Base-by-base conservation (phyloP, 2,113 vertebrate species). In the Pagrus major region DNA sequence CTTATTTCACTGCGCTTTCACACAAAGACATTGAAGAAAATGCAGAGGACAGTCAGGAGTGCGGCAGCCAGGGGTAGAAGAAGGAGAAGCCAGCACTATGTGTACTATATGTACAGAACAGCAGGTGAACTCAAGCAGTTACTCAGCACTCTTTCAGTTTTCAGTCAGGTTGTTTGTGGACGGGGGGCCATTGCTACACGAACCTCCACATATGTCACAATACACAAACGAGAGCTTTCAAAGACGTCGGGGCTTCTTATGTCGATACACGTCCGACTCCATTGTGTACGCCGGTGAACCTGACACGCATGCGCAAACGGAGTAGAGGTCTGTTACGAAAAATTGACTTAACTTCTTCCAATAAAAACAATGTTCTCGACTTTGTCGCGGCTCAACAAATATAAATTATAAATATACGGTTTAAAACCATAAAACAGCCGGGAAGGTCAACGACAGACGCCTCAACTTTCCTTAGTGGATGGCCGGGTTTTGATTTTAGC, bases 241-340 rank as follows among this genome's bases (percentile, higher is more conserved):
- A 20, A 47, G 0, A 8, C 42, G 66, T 29, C 37, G 2, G 8
- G 4, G 37, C 27, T 71, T 20, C 27, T 6, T 46, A 42, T 41
- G 37, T 52, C 54, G 33, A 46, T 61, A 15, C 1, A 75, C 47
- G 35, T 71, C 81, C 33, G 78, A 52, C 88, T 89, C 90, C 91
- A 93, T 94, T 91, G 91, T 93, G 52, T 44, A 29, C 78, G 78
- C 88, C 81, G 77, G 84, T 29, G 9, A 11, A 3, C 4, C 52
- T 2, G 25, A 5, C 1, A 20, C 89, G 89, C 93, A 92, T 92
- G 93, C 91, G 91, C 67, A 61, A 0, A 35, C 0, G 0, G 3
- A 5, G 1, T 1, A 2, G 4, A 0, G 2, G 6, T 20, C 35
- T 61, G 56, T 47, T 31, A 56, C 86, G 83, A 84, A 86, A 47